A percentile compares a stretch with the other conserved stretches of the same genome.
Conservation (phyloP, 92 coral and sea anemone genomes). For the Paramuricea clavata region DNA sequence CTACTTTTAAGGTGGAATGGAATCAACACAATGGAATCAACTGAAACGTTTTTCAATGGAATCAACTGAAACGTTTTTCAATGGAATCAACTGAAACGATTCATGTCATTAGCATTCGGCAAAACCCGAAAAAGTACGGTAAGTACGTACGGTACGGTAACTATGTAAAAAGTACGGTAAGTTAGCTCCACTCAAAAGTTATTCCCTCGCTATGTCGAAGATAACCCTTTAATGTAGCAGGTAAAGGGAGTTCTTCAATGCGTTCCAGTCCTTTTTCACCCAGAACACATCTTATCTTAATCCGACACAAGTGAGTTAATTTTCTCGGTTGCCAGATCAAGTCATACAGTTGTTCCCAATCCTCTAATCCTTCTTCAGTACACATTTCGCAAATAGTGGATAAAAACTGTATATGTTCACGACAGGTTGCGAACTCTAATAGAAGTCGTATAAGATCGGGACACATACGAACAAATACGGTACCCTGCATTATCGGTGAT, state of each 20-base stretch:
- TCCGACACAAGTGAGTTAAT: constrained; percentile 21
- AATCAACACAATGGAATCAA: too few relatives aligned
- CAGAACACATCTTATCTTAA: constrained; percentile 4
- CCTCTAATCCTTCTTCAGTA: neutral
- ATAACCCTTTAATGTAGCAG: constrained; percentile 4
- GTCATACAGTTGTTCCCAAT: constrained; percentile 20
- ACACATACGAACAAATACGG: too few relatives aligned
- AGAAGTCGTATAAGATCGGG: constrained; percentile 8
- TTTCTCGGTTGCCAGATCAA: constrained; percentile 8
- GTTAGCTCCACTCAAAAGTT: neutral
- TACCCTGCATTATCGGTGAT: neutral
- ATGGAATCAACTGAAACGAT: too few relatives aligned
- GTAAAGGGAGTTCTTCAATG: constrained; percentile 28
- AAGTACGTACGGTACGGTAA: too few relatives aligned
- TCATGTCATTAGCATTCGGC: too few relatives aligned
- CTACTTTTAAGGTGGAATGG: too few relatives aligned
- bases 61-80: too few relatives aligned
- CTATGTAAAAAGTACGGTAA: too few relatives aligned
- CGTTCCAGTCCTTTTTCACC: neutral
- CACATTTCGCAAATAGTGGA: neutral
- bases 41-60: too few relatives aligned
- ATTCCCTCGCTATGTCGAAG: neutral
- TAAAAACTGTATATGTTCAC: neutral
- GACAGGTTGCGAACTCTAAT: neutral
- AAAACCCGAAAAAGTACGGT: too few relatives aligned